A percentile compares a stretch with the other conserved stretches of the same genome.
These are phyloP conservation scores for Cydia fagiglandana DNA, from an alignment of 1,140 invertebrate species.

Conservation along the genomic window DNA sequence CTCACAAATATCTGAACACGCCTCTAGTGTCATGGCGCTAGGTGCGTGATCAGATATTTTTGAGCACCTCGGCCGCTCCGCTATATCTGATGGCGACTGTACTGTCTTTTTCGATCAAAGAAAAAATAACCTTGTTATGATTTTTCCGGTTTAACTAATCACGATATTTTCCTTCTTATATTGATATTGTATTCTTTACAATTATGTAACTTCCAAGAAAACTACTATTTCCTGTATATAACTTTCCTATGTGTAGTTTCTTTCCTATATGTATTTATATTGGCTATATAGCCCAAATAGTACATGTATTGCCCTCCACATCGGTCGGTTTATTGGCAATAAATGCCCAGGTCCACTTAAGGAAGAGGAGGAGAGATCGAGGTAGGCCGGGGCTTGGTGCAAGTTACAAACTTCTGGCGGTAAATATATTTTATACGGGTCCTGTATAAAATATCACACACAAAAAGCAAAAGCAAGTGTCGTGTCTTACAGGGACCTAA, in stretches of 20 bases:
- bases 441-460: too few relatives aligned
- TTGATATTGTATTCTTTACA: not conserved
- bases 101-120: not conserved
- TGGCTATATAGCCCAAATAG: not conserved
- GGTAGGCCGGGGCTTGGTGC: constrained; percentile 23
- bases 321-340: constrained; percentile 45
- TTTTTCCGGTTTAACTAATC: not conserved
- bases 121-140: not conserved
- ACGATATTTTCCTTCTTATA: not conserved
- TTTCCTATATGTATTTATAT: not conserved
- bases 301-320: constrained; percentile 21
- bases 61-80: too few relatives aligned
- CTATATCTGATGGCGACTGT: too few relatives aligned
- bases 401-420: not conserved
- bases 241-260: not conserved
- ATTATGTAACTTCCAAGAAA: not conserved
- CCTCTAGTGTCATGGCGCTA: too few relatives aligned
- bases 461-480: too few relatives aligned
- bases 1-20: too few relatives aligned
- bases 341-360: constrained; percentile 49
- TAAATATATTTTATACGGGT: not conserved
- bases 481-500: too few relatives aligned
- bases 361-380: constrained; percentile 36
- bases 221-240: not conserved
- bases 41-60: too few relatives aligned